Percentiles rank a stretch among this genome's conserved stretches.
Conservation (phyloP, 2,113 vertebrate species). For the Chauna torquata region DNA sequence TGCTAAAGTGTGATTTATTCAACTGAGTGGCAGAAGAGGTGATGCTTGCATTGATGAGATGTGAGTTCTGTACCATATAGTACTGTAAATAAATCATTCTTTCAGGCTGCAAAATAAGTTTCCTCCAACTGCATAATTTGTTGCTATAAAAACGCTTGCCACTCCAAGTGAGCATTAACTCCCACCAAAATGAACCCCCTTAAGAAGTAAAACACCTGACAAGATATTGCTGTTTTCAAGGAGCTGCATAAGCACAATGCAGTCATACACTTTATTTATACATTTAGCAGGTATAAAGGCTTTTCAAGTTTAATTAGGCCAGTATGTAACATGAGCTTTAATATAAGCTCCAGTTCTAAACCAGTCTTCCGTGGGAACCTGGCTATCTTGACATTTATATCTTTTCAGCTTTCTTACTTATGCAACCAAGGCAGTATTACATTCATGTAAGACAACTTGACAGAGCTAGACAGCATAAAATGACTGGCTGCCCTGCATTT, state of each 20-base stretch:
- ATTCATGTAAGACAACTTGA: slow-evolving; percentile 66
- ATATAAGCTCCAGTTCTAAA: slow-evolving; percentile 68
- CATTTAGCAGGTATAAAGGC: slow-evolving; percentile 67
- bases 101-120: slow-evolving; percentile 48
- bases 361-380: slow-evolving; percentile 70
- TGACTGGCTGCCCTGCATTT: slow-evolving; percentile 63
- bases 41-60: slow-evolving; percentile 51
- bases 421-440: slow-evolving; percentile 67
- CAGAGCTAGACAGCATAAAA: slow-evolving; percentile 72
- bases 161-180: slow-evolving; percentile 39
- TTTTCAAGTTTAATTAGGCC: slow-evolving; percentile 77
- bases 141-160: slow-evolving; percentile 65
- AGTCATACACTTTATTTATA: slow-evolving; percentile 71
- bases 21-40: slow-evolving; percentile 38
- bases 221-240: slow-evolving; percentile 47
- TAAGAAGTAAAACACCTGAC: slow-evolving; percentile 65
- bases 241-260: slow-evolving; percentile 48
- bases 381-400: slow-evolving; percentile 74
- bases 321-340: slow-evolving; percentile 71
- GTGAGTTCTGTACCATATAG: background rate
- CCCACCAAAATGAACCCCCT: slow-evolving; percentile 31
- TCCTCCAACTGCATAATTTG: slow-evolving; percentile 45
- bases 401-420: slow-evolving; percentile 75
- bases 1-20: slow-evolving; percentile 38
- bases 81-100: slow-evolving; percentile 59